These are phyloP conservation scores for Megathymus violae DNA, from an alignment of 1,140 invertebrate species.

Conservation along the genomic window DNA sequence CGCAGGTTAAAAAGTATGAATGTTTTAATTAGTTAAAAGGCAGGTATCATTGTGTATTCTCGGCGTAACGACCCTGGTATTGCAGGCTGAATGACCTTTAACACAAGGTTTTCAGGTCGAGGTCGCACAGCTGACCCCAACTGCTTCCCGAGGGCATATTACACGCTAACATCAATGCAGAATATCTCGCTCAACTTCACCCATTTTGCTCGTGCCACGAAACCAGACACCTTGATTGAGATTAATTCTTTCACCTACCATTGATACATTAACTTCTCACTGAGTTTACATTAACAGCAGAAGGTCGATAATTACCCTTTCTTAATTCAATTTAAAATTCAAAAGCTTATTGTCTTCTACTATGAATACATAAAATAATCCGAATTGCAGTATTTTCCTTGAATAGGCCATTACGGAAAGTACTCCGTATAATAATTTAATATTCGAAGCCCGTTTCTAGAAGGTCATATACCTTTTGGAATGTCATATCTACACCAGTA, in stretches of 20 bases:
- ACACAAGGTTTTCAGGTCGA: constrained; percentile 56
- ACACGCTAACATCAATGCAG: constrained; percentile 33
- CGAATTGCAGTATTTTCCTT: too few relatives aligned
- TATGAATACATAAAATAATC: constrained; percentile 5
- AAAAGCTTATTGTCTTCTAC: neutral
- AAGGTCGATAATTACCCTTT: neutral
- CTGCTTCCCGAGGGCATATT: constrained; percentile 48
- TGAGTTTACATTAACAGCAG: neutral
- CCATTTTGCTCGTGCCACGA: constrained; percentile 23
- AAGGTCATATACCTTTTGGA: too few relatives aligned
- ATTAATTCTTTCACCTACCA: constrained; percentile 25
- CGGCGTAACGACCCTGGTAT: constrained; percentile 28
- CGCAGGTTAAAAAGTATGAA: constrained; percentile 1
- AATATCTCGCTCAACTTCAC: constrained; percentile 44
- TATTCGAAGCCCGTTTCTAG: too few relatives aligned
- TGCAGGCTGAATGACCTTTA: constrained; percentile 52
- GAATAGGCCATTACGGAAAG: too few relatives aligned
- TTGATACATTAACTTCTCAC: neutral
- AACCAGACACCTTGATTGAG: constrained; percentile 32
- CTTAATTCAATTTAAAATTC: neutral
- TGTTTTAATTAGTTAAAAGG: neutral
- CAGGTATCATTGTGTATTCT: constrained; percentile 8
- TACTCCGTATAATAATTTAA: too few relatives aligned
- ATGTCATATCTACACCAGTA: too few relatives aligned
- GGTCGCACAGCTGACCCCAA: constrained; percentile 50